A percentile compares a stretch with the other conserved stretches of the same genome.
Conservation (phyloP, 2,113 vertebrate species). For the Lampris megalopsis region DNA sequence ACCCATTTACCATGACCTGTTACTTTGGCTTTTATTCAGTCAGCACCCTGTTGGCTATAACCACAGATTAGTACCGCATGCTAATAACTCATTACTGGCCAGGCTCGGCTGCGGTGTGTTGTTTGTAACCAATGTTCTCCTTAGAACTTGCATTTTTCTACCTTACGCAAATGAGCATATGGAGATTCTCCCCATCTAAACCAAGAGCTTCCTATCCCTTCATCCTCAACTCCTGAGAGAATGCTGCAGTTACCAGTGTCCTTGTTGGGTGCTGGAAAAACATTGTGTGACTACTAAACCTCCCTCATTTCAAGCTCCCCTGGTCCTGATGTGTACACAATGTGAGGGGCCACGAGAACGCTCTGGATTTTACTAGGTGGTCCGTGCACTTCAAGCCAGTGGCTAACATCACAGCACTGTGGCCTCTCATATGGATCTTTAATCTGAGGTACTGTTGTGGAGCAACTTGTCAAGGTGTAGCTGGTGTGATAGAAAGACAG, state of each 20-base stretch:
- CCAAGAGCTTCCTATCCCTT: constrained; percentile 49
- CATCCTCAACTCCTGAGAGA: constrained; percentile 40
- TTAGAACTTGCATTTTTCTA: constrained; percentile 26
- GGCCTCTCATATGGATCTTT: constrained; percentile 29
- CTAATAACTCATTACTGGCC: constrained; percentile 38
- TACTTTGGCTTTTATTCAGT: constrained; percentile 24
- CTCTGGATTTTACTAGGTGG: too few species aligned
- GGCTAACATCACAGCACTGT: constrained; percentile 59
- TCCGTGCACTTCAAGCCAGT: not conserved
- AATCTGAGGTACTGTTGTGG: constrained; percentile 35
- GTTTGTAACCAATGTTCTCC: constrained; percentile 32
- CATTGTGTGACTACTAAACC: constrained; percentile 40
- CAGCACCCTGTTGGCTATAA: constrained; percentile 31
- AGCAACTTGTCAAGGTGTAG: constrained; percentile 21
- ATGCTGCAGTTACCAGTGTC: constrained; percentile 19
- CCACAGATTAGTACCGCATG: constrained; percentile 27
- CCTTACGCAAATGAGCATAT: constrained; percentile 31
- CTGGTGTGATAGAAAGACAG: constrained; percentile 17
- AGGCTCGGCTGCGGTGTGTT: constrained; percentile 5
- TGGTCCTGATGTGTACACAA: constrained; percentile 48
- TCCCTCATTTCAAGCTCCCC: constrained; percentile 55
- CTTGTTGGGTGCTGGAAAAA: constrained; percentile 38
- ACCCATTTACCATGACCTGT: constrained; percentile 9
- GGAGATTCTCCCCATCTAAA: constrained; percentile 50
- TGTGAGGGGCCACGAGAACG: constrained; percentile 62